phyloP scores from a whole-genome alignment of 2,797 vertebrate genomes.

The Phaenicophaeus curvirostris region DNA sequence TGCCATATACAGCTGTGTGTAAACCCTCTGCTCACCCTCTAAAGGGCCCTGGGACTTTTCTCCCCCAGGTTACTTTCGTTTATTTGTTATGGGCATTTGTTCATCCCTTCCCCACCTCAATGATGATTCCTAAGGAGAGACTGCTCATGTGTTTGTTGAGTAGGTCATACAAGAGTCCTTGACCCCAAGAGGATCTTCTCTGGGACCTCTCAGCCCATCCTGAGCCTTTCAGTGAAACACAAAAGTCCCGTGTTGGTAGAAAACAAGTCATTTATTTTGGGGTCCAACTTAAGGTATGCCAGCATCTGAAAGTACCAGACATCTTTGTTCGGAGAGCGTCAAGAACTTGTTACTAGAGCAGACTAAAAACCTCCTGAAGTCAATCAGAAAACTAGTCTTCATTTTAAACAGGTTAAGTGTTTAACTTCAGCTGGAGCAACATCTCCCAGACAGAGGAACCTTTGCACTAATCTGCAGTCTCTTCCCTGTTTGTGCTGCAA shows the following conservation, averaged over 20 bases:
- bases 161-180: background rate
- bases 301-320: background rate
- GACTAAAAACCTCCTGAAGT: background rate
- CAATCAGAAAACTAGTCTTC: background rate
- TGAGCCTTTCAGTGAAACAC: background rate
- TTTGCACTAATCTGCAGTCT: background rate
- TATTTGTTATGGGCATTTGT: background rate
- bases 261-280: background rate
- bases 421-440: background rate
- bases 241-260: background rate
- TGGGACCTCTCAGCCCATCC: background rate
- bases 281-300: background rate
- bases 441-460: background rate
- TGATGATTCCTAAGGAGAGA: background rate
- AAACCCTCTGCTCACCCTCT: background rate
- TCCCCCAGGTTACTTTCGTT: background rate
- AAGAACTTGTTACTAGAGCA: background rate
- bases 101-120: background rate
- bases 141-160: background rate
- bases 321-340: no score
- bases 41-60: background rate
- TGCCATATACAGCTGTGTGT: background rate
- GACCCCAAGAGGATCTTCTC: background rate
- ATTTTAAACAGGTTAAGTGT: background rate
- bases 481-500: background rate